A percentile compares a stretch with the other conserved stretches of the same genome.
Evolutionary conservation across 2,113 vertebrate species (phyloP).

Genomic region (Sebastes fasciatus): DNA sequence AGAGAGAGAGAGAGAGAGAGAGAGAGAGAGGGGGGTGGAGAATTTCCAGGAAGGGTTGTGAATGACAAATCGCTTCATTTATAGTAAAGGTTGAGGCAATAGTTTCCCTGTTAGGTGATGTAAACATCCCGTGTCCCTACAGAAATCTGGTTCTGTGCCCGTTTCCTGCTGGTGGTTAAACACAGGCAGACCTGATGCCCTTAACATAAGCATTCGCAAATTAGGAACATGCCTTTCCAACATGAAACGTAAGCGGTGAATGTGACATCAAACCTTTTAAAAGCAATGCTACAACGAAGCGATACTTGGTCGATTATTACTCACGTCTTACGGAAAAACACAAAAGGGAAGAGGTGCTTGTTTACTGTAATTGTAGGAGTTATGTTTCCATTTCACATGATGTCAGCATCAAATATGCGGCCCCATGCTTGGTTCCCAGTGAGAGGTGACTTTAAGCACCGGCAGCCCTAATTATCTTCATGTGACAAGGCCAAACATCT

Average conservation of each 20-base stretch:
- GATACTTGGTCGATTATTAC: neutral
- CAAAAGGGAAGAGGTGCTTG: neutral
- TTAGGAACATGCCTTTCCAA: constrained; percentile 51
- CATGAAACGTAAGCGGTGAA: constrained; percentile 10
- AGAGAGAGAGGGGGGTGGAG: neutral
- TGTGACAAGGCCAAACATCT: constrained; percentile 40
- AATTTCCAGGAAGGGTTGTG: constrained; percentile 46
- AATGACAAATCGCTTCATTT: constrained; percentile 55
- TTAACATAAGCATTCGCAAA: constrained; percentile 62
- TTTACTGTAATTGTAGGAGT: constrained; percentile 7
- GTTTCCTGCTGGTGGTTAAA: constrained; percentile 70
- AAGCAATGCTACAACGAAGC: constrained; percentile 12
- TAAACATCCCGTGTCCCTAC: constrained; percentile 65
- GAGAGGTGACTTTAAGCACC: constrained; percentile 29
- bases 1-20: constrained; percentile 3
- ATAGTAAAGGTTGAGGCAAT: constrained; percentile 66
- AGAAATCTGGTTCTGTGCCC: constrained; percentile 65
- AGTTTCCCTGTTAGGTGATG: constrained; percentile 73
- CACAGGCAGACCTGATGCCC: constrained; percentile 58
- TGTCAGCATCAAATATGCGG: constrained; percentile 25
- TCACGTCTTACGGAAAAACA: constrained; percentile 3
- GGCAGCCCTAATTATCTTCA: constrained; percentile 36
- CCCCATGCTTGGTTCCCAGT: constrained; percentile 28
- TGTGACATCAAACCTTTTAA: constrained; percentile 26
- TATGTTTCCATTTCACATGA: constrained; percentile 31